Evolutionary conservation across 2,888 invertebrate genomes (phyloP).

Genomic region (Endomychus coccineus): DNA sequence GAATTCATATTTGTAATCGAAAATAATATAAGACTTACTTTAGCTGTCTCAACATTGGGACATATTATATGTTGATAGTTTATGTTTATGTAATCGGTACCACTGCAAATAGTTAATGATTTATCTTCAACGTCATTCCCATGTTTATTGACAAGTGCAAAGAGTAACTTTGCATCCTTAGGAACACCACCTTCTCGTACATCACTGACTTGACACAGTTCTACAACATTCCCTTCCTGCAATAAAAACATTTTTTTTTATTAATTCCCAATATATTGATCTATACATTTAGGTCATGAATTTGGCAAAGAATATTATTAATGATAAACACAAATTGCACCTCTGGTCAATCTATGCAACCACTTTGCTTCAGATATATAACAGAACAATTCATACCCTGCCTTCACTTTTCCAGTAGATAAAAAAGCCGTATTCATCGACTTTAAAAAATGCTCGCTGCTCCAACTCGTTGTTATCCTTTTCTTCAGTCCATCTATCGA

Average conservation of each 20-base stretch:
- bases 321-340: too few relatives aligned
- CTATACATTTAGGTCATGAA: too few relatives aligned
- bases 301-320: too few relatives aligned
- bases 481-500: constrained; percentile 98
- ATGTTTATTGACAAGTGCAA: constrained; percentile 70
- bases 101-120: constrained; percentile 94
- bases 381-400: constrained; percentile 53
- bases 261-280: too few relatives aligned
- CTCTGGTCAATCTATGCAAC: too few relatives aligned
- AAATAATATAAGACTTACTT: constrained; percentile 53
- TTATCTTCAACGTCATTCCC: constrained; percentile 80
- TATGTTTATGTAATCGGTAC: constrained; percentile 97
- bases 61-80: constrained; percentile 96
- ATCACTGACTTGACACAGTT: constrained; percentile 97
- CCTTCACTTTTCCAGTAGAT: constrained; percentile 98
- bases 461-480: constrained; percentile 88
- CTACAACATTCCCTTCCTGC: constrained; percentile 97
- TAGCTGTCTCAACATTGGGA: constrained; percentile 85
- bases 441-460: constrained; percentile 82
- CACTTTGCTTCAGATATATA: too few relatives aligned
- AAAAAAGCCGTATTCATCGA: constrained; percentile 96
- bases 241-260: constrained; percentile 39
- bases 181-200: constrained; percentile 89
- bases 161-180: constrained; percentile 76
- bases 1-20: background rate